These are phyloP conservation scores for Alosa sapidissima DNA, from an alignment of 2,797 vertebrate genomes.

Conservation along the genomic window DNA sequence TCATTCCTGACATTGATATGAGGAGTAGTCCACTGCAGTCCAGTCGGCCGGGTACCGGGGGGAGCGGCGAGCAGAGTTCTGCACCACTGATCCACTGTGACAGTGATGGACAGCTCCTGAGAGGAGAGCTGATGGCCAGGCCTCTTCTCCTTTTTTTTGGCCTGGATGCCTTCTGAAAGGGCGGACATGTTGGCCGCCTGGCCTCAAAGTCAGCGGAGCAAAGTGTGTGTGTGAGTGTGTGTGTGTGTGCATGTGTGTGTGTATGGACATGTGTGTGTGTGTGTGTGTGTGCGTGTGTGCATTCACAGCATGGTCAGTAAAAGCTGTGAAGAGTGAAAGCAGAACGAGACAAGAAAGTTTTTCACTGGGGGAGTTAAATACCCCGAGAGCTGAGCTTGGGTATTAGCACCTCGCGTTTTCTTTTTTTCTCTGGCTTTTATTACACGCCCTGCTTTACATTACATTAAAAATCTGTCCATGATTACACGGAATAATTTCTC, in stretches of 20 bases:
- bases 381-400: background rate
- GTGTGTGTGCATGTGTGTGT: constrained; percentile 19
- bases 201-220: constrained; percentile 65
- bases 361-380: background rate
- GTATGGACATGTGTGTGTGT: constrained; percentile 11
- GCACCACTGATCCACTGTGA: constrained; percentile 75
- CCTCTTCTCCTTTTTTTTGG: constrained; percentile 51
- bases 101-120: constrained; percentile 79
- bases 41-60: constrained; percentile 67
- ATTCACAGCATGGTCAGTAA: constrained; percentile 1
- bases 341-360: constrained; percentile 4
- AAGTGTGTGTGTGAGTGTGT: constrained; percentile 50
- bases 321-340: background rate
- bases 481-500: background rate
- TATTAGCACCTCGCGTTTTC: background rate
- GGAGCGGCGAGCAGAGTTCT: constrained; percentile 72
- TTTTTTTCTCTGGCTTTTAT: background rate
- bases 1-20: constrained; percentile 71
- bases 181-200: constrained; percentile 71
- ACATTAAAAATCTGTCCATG: background rate
- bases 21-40: constrained; percentile 65
- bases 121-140: constrained; percentile 74
- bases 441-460: background rate
- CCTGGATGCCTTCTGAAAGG: constrained; percentile 74
- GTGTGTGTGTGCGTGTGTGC: background rate